phyloP scores from a whole-genome alignment of 2,113 vertebrate species.

The Plotosus lineatus region DNA sequence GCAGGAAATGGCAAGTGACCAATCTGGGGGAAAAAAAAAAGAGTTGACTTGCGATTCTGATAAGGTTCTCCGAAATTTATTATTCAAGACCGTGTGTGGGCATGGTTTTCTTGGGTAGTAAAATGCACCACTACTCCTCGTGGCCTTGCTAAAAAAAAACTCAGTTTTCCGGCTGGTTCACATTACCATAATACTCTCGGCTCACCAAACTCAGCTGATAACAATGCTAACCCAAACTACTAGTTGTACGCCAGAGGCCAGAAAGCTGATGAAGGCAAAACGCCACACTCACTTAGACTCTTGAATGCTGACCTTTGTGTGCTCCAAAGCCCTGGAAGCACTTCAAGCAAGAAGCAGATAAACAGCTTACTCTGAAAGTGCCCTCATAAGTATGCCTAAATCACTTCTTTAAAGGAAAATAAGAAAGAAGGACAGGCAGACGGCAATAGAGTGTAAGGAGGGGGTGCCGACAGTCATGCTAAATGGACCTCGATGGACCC shows the following conservation, averaged over 20 bases:
- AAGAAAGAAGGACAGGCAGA: slow-evolving; percentile 32
- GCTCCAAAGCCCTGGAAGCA: slow-evolving; percentile 66
- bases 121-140: slow-evolving; percentile 4
- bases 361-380: slow-evolving; percentile 69
- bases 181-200: slow-evolving; percentile 43
- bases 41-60: background rate
- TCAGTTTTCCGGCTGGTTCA: slow-evolving; percentile 4
- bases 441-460: background rate
- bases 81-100: slow-evolving; percentile 5
- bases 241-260: slow-evolving; percentile 7
- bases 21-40: too few relatives aligned
- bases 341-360: slow-evolving; percentile 66
- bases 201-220: slow-evolving; percentile 14
- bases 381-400: slow-evolving; percentile 61
- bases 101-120: background rate
- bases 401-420: slow-evolving; percentile 65
- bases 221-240: slow-evolving; percentile 13
- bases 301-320: slow-evolving; percentile 64
- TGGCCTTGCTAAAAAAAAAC: background rate
- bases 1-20: background rate
- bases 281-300: slow-evolving; percentile 32
- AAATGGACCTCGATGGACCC: slow-evolving; percentile 58
- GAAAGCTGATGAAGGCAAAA: slow-evolving; percentile 7
- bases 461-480: slow-evolving; percentile 30
- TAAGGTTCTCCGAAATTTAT: background rate